These are phyloP conservation scores for Himalopsyche tibetana DNA, from an alignment of 2,888 invertebrate genomes.

Conservation along the genomic window DNA sequence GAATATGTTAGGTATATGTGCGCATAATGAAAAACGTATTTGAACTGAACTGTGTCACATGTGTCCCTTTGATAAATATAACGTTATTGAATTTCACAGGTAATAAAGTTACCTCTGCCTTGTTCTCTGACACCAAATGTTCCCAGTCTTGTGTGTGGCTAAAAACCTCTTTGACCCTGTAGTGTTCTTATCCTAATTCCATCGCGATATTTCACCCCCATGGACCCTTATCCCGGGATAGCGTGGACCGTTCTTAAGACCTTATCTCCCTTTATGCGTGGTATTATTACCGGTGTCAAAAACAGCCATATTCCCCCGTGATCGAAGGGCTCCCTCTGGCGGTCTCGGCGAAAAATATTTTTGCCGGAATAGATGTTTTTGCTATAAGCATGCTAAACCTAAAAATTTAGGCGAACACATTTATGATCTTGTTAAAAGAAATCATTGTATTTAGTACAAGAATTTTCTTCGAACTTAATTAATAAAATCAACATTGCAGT, in stretches of 20 bases:
- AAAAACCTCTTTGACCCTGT: constrained; percentile 27
- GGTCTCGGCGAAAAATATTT: background rate
- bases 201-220: constrained; percentile 61
- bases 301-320: constrained; percentile 48
- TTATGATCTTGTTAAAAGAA: no score
- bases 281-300: constrained; percentile 55
- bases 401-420: background rate
- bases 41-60: constrained; percentile 18
- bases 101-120: background rate
- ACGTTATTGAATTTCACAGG: constrained; percentile 34
- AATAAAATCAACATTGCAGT: no score
- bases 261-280: constrained; percentile 51
- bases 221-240: constrained; percentile 31
- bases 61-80: constrained; percentile 20
- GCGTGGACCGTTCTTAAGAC: constrained; percentile 46
- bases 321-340: constrained; percentile 46
- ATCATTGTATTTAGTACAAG: no score
- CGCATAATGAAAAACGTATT: constrained; percentile 17
- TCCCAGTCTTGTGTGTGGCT: background rate
- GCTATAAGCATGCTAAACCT: background rate
- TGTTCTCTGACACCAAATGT: constrained; percentile 20
- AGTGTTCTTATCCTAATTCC: constrained; percentile 61
- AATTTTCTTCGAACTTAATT: no score
- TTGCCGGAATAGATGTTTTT: background rate
- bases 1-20: background rate